Evolutionary conservation across 2,797 vertebrate genomes (phyloP).

Genomic region (Pangasius sanitwongsei): DNA sequence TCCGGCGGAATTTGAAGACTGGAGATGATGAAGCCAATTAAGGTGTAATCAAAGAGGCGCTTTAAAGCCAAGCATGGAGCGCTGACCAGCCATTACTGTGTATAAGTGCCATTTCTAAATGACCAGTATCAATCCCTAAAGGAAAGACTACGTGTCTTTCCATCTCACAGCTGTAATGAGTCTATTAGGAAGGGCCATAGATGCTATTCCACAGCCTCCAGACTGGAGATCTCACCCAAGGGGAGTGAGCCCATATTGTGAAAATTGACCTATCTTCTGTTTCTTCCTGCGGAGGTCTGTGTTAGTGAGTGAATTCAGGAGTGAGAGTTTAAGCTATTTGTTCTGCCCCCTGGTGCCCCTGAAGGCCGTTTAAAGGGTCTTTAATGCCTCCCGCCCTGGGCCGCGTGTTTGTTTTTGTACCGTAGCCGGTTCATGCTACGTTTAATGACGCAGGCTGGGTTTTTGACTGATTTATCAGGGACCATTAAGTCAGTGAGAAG

Average conservation of each 20-base stretch:
- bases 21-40: conserved; percentile 39
- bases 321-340: conserved; percentile 56
- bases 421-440: conserved; percentile 53
- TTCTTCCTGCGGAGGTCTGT: conserved; percentile 45
- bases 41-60: conserved; percentile 36
- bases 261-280: conserved; percentile 57
- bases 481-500: conserved; percentile 61
- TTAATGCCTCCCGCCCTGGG: conserved; percentile 54
- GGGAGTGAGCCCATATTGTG: conserved; percentile 53
- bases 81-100: conserved; percentile 35
- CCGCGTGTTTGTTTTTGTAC: conserved; percentile 61
- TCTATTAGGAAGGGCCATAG: conserved; percentile 37
- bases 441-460: conserved; percentile 62
- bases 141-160: conserved; percentile 18
- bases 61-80: conserved; percentile 24
- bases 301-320: conserved; percentile 43
- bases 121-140: conserved; percentile 43
- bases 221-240: conserved; percentile 41
- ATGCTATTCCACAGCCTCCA: conserved; percentile 29
- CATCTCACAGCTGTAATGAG: conserved; percentile 42
- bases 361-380: conserved; percentile 57
- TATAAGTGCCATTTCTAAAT: conserved; percentile 38
- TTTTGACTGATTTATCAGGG: conserved; percentile 65
- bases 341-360: conserved; percentile 53
- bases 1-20: background rate